Evolutionary conservation across 2,797 vertebrate genomes (phyloP).

Genomic region (Halcyon badia): DNA sequence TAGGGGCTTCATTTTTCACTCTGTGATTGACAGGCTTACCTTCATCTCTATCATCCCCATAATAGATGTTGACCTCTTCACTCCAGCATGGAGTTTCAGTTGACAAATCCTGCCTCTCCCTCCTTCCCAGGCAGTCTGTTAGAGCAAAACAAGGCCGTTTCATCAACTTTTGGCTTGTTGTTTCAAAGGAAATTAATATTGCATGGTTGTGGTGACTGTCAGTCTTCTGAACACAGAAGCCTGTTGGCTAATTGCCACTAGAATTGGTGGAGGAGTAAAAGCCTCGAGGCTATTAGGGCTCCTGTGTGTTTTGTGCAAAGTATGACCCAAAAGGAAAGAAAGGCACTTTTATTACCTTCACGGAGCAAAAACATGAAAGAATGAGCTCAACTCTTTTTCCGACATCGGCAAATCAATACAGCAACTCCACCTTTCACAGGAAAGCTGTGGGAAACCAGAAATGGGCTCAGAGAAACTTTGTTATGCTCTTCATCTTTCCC

Average conservation of each 20-base stretch:
- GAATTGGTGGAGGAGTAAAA: not conserved
- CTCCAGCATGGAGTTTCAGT: slow-evolving; percentile 27
- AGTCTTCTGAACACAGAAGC: slow-evolving; percentile 28
- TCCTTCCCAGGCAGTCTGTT: not conserved
- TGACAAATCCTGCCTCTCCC: slow-evolving; percentile 35
- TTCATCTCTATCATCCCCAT: slow-evolving; percentile 45
- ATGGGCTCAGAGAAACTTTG: not conserved
- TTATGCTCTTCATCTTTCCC: slow-evolving; percentile 11
- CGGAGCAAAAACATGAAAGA: slow-evolving; percentile 38
- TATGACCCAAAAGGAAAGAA: not conserved
- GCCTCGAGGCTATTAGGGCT: slow-evolving; percentile 25
- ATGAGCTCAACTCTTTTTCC: slow-evolving; percentile 20
- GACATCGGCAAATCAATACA: slow-evolving; percentile 24
- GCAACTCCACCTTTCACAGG: not conserved
- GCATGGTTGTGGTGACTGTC: not conserved
- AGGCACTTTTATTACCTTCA: slow-evolving; percentile 15
- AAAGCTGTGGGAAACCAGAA: slow-evolving; percentile 14
- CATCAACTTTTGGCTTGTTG: slow-evolving; percentile 19
- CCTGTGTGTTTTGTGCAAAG: not conserved
- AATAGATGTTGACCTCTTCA: slow-evolving; percentile 56
- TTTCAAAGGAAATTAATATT: slow-evolving; percentile 54
- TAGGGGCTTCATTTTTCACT: slow-evolving; percentile 22
- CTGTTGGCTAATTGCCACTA: slow-evolving; percentile 34
- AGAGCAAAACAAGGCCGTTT: slow-evolving; percentile 10
- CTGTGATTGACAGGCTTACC: slow-evolving; percentile 31